These are phyloP conservation scores for Muricea muricata DNA, from an alignment of 92 coral and sea anemone species.

Conservation along the genomic window DNA sequence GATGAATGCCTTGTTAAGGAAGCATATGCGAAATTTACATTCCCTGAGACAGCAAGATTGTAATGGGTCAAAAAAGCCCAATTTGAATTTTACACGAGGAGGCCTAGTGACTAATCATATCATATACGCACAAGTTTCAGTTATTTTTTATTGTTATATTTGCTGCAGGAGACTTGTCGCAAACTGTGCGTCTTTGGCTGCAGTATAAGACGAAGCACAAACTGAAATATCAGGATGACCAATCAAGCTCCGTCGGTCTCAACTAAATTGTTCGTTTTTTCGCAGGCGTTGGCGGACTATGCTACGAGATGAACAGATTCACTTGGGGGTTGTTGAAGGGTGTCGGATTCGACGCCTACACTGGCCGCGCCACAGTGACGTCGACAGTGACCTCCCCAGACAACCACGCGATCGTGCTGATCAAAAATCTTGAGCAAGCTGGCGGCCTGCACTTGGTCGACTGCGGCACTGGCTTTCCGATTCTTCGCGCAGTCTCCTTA, in stretches of 20 bases:
- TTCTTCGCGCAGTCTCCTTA: constrained; percentile 1
- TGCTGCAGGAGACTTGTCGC: too few species aligned
- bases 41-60: neutral
- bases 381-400: constrained; percentile 2
- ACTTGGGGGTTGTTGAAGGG: constrained; percentile 11
- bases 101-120: too few species aligned
- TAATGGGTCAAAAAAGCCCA: too few species aligned
- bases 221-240: too few species aligned
- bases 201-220: too few species aligned
- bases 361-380: neutral
- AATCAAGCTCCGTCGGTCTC: too few species aligned
- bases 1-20: neutral
- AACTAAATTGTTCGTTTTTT: neutral
- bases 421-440: neutral
- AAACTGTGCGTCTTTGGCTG: too few species aligned
- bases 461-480: constrained; percentile 25
- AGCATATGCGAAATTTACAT: neutral
- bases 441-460: constrained; percentile 34
- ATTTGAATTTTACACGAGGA: too few species aligned
- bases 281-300: constrained; percentile 18
- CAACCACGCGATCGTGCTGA: constrained; percentile 9
- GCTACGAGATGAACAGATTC: neutral
- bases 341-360: neutral
- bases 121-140: too few species aligned
- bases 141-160: too few species aligned